Conservation (phyloP, 2,888 invertebrate species). For the Hoplodrina ambigua region DNA sequence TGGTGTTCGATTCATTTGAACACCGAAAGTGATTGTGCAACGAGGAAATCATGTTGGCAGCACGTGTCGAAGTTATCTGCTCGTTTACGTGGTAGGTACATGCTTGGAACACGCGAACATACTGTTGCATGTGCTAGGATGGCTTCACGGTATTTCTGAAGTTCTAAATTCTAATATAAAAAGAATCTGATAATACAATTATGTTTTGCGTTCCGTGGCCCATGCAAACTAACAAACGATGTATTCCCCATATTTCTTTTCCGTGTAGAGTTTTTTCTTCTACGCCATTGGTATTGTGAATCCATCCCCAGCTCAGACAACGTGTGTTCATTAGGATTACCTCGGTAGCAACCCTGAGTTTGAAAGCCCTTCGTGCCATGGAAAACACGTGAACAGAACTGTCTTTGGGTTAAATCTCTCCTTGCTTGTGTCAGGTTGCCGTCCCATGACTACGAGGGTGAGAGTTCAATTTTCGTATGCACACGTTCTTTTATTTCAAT, state of each 20-base stretch:
- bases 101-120: conserved; percentile 76
- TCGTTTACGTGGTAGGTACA: conserved; percentile 54
- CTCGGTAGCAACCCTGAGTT: too few relatives aligned
- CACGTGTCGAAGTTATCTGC: conserved; percentile 57
- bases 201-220: conserved; percentile 50
- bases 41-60: conserved; percentile 62
- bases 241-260: conserved; percentile 30
- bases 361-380: too few relatives aligned
- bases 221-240: conserved; percentile 15
- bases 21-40: conserved; percentile 72
- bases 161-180: conserved; percentile 64
- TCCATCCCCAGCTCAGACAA: too few relatives aligned
- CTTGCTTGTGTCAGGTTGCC: too few relatives aligned
- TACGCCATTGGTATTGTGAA: too few relatives aligned
- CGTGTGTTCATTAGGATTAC: too few relatives aligned
- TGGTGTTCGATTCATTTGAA: conserved; percentile 53
- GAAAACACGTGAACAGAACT: too few relatives aligned
- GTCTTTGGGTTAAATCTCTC: too few relatives aligned
- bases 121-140: conserved; percentile 78
- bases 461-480: too few relatives aligned
- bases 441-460: too few relatives aligned
- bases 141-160: conserved; percentile 69
- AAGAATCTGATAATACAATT: conserved; percentile 55
- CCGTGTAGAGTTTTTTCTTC: neutral
- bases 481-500: too few relatives aligned